Base-by-base conservation (phyloP, 1,140 invertebrate genomes). In the Drosophila neocordata region DNA sequence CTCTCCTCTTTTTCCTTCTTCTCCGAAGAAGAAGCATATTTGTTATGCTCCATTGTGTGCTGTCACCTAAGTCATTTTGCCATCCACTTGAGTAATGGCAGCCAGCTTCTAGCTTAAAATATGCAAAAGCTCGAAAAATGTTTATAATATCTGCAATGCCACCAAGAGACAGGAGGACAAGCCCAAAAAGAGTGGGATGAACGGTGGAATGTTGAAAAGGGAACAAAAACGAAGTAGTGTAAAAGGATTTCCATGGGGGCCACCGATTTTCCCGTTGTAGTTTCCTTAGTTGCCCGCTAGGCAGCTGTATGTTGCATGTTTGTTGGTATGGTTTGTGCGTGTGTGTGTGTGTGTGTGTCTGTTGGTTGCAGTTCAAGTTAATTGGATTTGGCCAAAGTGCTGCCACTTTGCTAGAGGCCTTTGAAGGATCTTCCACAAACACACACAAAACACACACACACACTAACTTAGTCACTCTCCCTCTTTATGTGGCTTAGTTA, bases 361-460 rank as follows among this genome's bases (percentile, higher is more conserved):
- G 70, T 66, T 65, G 53, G 77, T 18, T 80, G 78, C 78, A 87
- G 74, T 82, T 82, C 83, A 82, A 87, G 82, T 85, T 85, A 85
- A 85, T 85, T 85, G 82, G 82, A 87, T 85, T 87, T 87, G 70
- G 82, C 68, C 83, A 85, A 75, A 85, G 78, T 82, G 71, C 78
- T 87, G 70, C 73, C 67, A 59, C 62, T 69, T 52, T 63, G 70
- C 52, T 52, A 69, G 77, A 77, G 69, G 55, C 82, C 76, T 81
- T 81, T 79, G 77, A 74, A 85, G 63, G 58, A 41, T 67, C 58
- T 65, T 65, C 51, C 55, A 73, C 5, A 44, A 1, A 31, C 6
- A 18, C 41, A 9, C 41, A 18, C 38, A 5, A 18, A 15, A 9
- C 41, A 18, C 38, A 5, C 15, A 9, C 41, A 24, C 2, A 24